These are phyloP conservation scores for Trachelus iudaicus DNA, from an alignment of 2,888 invertebrate genomes.

Conservation along the genomic window DNA sequence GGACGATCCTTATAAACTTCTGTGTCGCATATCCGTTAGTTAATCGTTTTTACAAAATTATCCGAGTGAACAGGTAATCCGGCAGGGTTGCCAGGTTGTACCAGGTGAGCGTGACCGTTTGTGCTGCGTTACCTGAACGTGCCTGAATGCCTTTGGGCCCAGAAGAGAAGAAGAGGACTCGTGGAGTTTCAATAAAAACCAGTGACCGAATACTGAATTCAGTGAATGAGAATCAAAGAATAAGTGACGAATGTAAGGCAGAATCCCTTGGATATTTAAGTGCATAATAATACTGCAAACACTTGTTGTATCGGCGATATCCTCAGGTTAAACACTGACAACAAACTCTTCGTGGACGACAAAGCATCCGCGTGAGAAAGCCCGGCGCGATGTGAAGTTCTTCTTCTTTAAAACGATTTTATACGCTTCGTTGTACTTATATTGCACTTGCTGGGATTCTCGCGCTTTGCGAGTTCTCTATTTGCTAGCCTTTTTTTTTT, in stretches of 20 bases:
- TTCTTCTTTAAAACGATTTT: neutral
- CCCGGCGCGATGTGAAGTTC: neutral
- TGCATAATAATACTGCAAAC: neutral
- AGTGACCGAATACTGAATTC: neutral
- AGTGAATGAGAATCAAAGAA: neutral
- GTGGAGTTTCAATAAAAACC: neutral
- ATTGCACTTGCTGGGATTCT: neutral
- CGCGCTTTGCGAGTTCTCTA: neutral
- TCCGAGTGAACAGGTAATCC: constrained; percentile 11
- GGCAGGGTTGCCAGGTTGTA: constrained; percentile 35
- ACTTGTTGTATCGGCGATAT: neutral
- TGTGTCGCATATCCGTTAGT: neutral
- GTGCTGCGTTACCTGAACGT: constrained; percentile 23
- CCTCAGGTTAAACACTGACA: neutral
- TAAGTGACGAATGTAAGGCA: neutral
- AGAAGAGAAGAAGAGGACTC: neutral
- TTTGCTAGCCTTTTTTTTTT: neutral
- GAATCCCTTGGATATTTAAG: neutral
- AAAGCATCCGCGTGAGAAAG: neutral
- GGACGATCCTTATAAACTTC: neutral
- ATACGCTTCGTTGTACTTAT: neutral
- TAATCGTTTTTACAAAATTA: neutral
- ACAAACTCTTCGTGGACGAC: neutral
- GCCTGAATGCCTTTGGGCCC: constrained; percentile 10
- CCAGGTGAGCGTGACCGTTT: constrained; percentile 44